Percentiles rank a stretch among this genome's conserved stretches.
Evolutionary conservation across 2,797 vertebrate genomes (phyloP).

Genomic region (Sorex maritimensis): DNA sequence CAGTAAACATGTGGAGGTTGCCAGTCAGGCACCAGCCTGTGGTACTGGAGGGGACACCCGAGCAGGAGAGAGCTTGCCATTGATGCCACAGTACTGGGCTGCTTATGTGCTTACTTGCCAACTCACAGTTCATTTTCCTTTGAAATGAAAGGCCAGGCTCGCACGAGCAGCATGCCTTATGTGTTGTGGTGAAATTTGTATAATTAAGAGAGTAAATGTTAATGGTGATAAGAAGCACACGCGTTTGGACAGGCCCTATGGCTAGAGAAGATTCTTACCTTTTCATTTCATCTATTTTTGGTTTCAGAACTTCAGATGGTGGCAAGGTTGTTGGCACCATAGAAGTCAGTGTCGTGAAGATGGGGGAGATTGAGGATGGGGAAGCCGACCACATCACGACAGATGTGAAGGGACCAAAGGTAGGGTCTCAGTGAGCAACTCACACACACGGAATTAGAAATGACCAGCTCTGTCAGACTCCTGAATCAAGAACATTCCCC

Average conservation of each 20-base stretch:
- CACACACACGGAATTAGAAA: constrained; percentile 82
- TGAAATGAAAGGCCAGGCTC: background rate
- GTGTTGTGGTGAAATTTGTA: background rate
- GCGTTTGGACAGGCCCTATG: background rate
- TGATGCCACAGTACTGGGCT: background rate
- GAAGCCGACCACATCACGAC: constrained; percentile 94
- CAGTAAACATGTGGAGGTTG: background rate
- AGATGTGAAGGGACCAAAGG: constrained; percentile 95
- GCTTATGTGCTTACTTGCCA: background rate
- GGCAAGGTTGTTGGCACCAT: constrained; percentile 95
- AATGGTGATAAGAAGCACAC: constrained; percentile 1
- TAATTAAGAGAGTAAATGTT: constrained; percentile 9
- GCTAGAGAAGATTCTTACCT: background rate
- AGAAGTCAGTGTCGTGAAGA: constrained; percentile 96
- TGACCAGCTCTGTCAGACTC: constrained; percentile 80
- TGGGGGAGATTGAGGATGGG: constrained; percentile 97
- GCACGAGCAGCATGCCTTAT: background rate
- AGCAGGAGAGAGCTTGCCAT: rapidly evolving
- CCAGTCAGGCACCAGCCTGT: rapidly evolving
- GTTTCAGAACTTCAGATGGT: constrained; percentile 96
- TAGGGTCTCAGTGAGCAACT: constrained; percentile 84
- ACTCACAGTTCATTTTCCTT: background rate
- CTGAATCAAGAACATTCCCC: constrained; percentile 45
- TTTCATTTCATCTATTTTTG: constrained; percentile 56
- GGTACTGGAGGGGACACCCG: rapidly evolving